phyloP scores from a whole-genome alignment of 1,140 invertebrate genomes.

The Centruroides vittatus region DNA sequence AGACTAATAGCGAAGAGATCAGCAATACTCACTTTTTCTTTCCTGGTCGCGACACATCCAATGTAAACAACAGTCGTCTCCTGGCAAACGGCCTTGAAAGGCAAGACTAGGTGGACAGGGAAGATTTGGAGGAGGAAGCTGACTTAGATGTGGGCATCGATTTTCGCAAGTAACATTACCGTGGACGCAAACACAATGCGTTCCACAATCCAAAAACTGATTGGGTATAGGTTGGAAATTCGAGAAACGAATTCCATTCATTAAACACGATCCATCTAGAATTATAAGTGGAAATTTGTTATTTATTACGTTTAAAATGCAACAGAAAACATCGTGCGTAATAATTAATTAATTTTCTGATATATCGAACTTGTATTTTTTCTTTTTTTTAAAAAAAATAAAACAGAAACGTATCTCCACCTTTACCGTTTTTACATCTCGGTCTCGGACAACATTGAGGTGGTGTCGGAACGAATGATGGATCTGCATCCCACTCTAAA shows the following conservation, averaged over 20 bases:
- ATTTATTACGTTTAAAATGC: slow-evolving; percentile 32
- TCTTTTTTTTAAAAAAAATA: too few species aligned
- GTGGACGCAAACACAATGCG: slow-evolving; percentile 69
- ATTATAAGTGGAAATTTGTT: neutral
- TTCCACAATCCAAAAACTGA: slow-evolving; percentile 53
- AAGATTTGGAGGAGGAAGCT: slow-evolving; percentile 52
- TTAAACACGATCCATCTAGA: slow-evolving; percentile 26
- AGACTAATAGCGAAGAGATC: too few species aligned
- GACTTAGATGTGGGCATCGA: slow-evolving; percentile 54
- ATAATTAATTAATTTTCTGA: too few species aligned
- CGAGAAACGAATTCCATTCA: slow-evolving; percentile 27
- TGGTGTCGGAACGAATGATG: slow-evolving; percentile 48
- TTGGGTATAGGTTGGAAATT: slow-evolving; percentile 53
- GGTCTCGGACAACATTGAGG: slow-evolving; percentile 66
- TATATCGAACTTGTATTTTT: too few species aligned
- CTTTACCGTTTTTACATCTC: slow-evolving; percentile 24
- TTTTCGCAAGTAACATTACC: slow-evolving; percentile 68
- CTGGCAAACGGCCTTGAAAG: slow-evolving; percentile 39
- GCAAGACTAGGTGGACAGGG: slow-evolving; percentile 42
- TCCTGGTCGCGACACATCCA: slow-evolving; percentile 23
- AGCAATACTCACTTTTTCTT: too few species aligned
- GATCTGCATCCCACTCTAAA: slow-evolving; percentile 61
- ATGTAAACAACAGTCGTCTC: slow-evolving; percentile 50
- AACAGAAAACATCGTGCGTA: slow-evolving; percentile 36
- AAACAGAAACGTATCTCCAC: too few species aligned